A percentile compares a stretch with the other conserved stretches of the same genome.
Conservation (phyloP, 1,140 invertebrate genomes). For the Leptopilina boulardi region DNA sequence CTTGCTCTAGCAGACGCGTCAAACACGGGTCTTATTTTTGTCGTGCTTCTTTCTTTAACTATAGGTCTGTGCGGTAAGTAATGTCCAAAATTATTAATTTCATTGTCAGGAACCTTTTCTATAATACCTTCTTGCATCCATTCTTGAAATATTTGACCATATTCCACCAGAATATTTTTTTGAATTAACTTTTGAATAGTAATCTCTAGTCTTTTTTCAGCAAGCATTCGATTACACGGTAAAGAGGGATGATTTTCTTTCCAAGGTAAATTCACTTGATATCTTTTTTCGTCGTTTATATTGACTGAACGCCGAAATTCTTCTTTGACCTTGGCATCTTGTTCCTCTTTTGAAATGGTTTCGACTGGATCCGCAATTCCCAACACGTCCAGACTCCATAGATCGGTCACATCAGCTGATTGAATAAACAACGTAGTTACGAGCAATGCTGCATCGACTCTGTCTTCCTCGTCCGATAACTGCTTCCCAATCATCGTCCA, state of each 20-base stretch:
- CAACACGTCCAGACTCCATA: conserved; percentile 66
- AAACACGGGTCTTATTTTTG: conserved; percentile 40
- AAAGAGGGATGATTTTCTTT: not conserved
- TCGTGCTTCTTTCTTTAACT: conserved; percentile 47
- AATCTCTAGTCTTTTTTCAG: not conserved
- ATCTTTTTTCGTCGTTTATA: conserved; percentile 3
- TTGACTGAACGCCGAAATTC: conserved; percentile 19
- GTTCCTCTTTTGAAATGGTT: conserved; percentile 12
- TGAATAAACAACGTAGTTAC: conserved; percentile 36
- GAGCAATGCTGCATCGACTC: not conserved
- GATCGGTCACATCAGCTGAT: conserved; percentile 50
- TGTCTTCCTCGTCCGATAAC: not conserved
- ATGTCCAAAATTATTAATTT: not conserved
- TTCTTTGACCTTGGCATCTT: conserved; percentile 5
- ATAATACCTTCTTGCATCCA: conserved; percentile 49
- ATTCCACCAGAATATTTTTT: conserved; percentile 19
- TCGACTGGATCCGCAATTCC: conserved; percentile 62
- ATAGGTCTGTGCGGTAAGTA: conserved; percentile 49
- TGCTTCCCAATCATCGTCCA: conserved; percentile 14
- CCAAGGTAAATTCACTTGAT: conserved; percentile 16
- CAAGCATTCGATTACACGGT: not conserved
- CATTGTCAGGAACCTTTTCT: conserved; percentile 40
- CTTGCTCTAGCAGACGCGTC: conserved; percentile 37
- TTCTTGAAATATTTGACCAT: conserved; percentile 36
- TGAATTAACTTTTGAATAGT: conserved; percentile 31